A percentile compares a stretch with the other conserved stretches of the same genome.
These are phyloP conservation scores for Hylaeus anthracinus DNA, from an alignment of 1,140 invertebrate genomes.

Conservation along the genomic window DNA sequence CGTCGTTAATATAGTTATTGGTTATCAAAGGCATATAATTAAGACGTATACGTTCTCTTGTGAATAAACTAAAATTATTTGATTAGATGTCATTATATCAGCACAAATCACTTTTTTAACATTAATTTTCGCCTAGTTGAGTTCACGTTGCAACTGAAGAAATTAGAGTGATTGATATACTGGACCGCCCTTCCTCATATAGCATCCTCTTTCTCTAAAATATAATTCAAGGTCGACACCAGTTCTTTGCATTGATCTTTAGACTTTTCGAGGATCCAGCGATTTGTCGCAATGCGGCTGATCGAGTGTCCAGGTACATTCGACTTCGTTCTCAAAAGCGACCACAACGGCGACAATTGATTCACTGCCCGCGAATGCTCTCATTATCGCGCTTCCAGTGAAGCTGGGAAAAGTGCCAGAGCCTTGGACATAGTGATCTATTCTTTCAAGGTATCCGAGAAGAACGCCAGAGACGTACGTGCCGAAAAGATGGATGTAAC, in stretches of 20 bases:
- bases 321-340: background rate
- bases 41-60: no score
- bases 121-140: background rate
- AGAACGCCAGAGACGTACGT: background rate
- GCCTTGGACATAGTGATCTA: background rate
- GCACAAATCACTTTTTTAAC: no score
- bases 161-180: no score
- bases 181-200: no score
- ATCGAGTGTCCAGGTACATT: constrained; percentile 15
- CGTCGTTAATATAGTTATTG: no score
- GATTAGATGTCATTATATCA: no score
- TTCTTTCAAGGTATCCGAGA: background rate
- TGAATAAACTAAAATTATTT: no score
- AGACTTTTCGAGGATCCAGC: background rate
- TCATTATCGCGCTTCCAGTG: background rate
- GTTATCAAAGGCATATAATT: no score
- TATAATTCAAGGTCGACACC: background rate
- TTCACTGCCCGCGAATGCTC: constrained; percentile 9
- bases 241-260: background rate
- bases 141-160: background rate
- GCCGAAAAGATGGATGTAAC: background rate
- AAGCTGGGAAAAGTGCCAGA: constrained; percentile 25
- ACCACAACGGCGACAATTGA: constrained; percentile 16
- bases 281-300: constrained; percentile 47
- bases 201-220: no score